These are phyloP conservation scores for Sorex fumeus DNA, from an alignment of 2,113 vertebrate species.

Conservation along the genomic window DNA sequence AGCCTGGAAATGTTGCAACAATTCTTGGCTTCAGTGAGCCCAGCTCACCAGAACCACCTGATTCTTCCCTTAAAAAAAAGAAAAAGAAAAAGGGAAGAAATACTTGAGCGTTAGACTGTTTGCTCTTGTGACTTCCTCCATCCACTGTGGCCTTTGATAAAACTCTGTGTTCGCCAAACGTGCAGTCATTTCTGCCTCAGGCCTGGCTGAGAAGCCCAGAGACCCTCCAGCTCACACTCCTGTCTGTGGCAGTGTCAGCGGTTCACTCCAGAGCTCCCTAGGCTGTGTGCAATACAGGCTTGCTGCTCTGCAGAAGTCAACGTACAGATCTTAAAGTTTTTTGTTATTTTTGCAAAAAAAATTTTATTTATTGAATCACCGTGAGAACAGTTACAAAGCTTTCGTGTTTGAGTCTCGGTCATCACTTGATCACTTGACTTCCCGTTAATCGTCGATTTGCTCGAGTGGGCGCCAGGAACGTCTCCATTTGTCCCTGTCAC, in stretches of 20 bases:
- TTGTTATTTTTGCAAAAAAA: background rate
- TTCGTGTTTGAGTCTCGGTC: too few species aligned
- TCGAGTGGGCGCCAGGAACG: too few species aligned
- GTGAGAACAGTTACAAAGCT: too few species aligned
- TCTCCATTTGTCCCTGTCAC: too few species aligned
- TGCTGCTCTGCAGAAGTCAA: background rate
- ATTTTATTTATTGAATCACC: too few species aligned
- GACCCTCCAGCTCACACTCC: background rate
- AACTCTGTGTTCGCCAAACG: background rate
- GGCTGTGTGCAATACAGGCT: too few species aligned
- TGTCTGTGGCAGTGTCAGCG: background rate
- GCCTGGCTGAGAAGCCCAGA: background rate
- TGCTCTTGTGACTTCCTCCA: constrained; percentile 6
- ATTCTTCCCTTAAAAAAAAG: background rate
- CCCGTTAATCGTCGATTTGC: too few species aligned
- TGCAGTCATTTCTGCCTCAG: background rate
- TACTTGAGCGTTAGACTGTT: background rate
- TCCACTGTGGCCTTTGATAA: background rate
- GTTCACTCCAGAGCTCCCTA: background rate
- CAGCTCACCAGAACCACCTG: background rate
- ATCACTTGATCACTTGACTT: too few species aligned
- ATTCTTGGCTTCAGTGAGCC: background rate
- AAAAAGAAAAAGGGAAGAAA: too few species aligned
- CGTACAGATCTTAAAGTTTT: too few species aligned
- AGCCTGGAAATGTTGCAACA: background rate